Conservation (phyloP, 2,797 vertebrate genomes). For the Pseudotriccus pelzelni region DNA sequence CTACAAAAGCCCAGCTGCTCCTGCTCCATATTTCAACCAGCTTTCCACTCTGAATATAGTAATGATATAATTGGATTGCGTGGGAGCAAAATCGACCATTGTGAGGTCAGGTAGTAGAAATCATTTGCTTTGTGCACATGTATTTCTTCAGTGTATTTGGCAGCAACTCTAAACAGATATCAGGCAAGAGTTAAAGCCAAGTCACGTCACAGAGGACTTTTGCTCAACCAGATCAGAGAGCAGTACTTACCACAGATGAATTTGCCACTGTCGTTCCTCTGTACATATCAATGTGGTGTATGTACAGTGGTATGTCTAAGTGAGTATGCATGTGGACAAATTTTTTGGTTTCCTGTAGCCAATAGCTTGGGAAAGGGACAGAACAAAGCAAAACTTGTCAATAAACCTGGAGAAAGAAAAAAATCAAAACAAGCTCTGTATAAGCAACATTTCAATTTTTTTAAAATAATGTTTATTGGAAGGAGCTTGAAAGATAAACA, state of each 20-base stretch:
- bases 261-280: not conserved
- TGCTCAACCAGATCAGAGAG: not conserved
- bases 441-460: not conserved
- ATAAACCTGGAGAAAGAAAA: not conserved
- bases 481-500: not conserved
- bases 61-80: not conserved
- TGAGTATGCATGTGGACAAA: not conserved
- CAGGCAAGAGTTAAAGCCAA: not conserved
- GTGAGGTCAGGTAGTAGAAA: not conserved
- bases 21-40: slow-evolving; percentile 25
- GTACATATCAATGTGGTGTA: not conserved
- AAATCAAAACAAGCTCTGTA: not conserved
- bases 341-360: not conserved
- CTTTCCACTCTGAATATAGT: slow-evolving; percentile 8
- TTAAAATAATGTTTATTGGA: not conserved
- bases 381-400: not conserved
- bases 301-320: not conserved
- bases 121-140: not conserved
- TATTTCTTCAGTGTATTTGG: not conserved
- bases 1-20: slow-evolving; percentile 39
- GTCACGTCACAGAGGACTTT: not conserved
- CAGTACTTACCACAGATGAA: not conserved
- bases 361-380: not conserved
- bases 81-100: not conserved
- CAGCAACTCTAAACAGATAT: not conserved